Evolutionary conservation across 53 echinoderm and acorn worm genomes (phyloP).

Genomic region (Mesocentrotus franciscanus): DNA sequence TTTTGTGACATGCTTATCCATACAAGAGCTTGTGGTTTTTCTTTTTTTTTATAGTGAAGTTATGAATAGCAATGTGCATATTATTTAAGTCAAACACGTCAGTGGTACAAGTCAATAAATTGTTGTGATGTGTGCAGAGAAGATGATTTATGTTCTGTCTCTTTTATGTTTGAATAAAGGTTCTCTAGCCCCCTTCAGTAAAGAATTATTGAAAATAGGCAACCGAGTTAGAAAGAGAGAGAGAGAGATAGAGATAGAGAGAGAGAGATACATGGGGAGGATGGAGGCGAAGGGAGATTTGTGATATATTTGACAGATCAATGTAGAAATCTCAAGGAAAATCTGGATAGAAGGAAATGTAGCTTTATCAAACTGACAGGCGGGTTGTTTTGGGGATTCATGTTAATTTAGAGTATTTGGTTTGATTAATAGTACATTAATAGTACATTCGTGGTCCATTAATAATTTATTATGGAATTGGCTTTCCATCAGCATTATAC

Average conservation of each 20-base stretch:
- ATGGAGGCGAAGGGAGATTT: background rate
- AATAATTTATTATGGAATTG: too few relatives aligned
- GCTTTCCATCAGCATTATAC: too few relatives aligned
- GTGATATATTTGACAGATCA: background rate
- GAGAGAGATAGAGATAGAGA: background rate
- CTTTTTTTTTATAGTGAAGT: background rate
- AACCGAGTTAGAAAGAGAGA: too few relatives aligned
- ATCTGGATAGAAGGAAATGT: too few relatives aligned
- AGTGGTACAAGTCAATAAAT: background rate
- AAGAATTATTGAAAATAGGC: background rate
- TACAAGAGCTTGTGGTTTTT: constrained; percentile 2
- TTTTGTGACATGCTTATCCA: background rate
- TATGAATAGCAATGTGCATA: background rate
- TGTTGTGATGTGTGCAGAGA: constrained; percentile 29
- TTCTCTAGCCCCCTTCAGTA: background rate
- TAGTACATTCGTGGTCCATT: too few relatives aligned
- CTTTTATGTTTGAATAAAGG: background rate
- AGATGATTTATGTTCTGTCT: background rate
- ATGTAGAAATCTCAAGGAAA: too few relatives aligned
- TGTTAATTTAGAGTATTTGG: too few relatives aligned
- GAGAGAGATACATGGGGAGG: background rate
- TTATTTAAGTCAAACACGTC: constrained; percentile 3
- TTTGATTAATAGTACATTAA: too few relatives aligned
- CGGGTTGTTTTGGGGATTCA: too few relatives aligned
- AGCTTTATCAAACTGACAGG: too few relatives aligned